Percentiles rank a stretch among this genome's conserved stretches.
Conservation (phyloP, 2,888 invertebrate species). For the Hydrotaea diabolus region DNA sequence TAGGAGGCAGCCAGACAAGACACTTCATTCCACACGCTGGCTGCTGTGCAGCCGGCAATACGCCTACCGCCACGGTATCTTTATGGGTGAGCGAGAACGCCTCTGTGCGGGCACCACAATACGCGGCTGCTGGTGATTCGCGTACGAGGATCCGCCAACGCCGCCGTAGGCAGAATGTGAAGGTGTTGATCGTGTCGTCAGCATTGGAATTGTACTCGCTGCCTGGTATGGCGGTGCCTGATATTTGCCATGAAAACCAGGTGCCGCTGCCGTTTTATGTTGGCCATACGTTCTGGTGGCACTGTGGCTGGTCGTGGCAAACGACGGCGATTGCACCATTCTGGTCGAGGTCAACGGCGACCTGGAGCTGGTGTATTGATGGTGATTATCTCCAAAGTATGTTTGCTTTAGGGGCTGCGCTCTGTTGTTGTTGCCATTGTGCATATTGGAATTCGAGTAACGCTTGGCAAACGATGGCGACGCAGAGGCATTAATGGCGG, state of each 20-base stretch:
- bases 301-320: conserved; percentile 2
- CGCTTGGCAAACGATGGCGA: conserved; percentile 56
- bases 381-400: conserved; percentile 67
- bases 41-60: conserved; percentile 24
- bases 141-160: conserved; percentile 35
- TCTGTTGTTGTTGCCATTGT: neutral
- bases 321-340: conserved; percentile 48
- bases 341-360: conserved; percentile 42
- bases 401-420: conserved; percentile 67
- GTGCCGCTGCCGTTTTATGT: conserved; percentile 41
- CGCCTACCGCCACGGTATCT: conserved; percentile 79
- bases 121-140: conserved; percentile 52
- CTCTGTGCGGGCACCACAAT: conserved; percentile 70
- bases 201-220: conserved; percentile 10
- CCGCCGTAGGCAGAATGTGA: conserved; percentile 48
- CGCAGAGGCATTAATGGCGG: conserved; percentile 24
- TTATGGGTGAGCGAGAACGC: conserved; percentile 79
- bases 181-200: conserved; percentile 37
- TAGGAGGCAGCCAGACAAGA: no score
- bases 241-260: conserved; percentile 30
- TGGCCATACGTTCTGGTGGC: conserved; percentile 29
- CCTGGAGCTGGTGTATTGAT: conserved; percentile 10
- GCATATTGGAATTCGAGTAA: conserved; percentile 36
- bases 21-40: neutral
- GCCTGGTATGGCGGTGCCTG: conserved; percentile 12